A percentile compares a stretch with the other conserved stretches of the same genome.
These are phyloP conservation scores for Rousettus madagascariensis DNA, from an alignment of 2,797 vertebrate genomes.

Conservation along the genomic window DNA sequence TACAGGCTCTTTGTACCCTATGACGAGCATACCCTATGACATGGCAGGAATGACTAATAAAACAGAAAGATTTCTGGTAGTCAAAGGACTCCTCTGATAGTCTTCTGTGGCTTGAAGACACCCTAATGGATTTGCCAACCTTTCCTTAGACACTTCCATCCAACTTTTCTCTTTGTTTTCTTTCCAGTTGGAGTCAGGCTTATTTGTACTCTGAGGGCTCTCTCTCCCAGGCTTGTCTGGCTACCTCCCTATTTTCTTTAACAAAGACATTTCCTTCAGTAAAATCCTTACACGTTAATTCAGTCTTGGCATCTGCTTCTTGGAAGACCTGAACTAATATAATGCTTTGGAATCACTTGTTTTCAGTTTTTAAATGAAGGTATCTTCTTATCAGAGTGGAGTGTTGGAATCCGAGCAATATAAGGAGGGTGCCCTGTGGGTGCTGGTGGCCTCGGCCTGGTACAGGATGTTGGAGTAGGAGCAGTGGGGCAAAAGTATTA, in stretches of 20 bases:
- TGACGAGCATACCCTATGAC: neutral
- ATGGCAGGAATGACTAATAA: neutral
- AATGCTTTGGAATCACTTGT: neutral
- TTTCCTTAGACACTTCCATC: neutral
- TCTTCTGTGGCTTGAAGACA: neutral
- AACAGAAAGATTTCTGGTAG: neutral
- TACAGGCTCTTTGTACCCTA: neutral
- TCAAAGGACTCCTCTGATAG: neutral
- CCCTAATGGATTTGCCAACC: neutral
- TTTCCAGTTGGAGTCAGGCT: neutral
- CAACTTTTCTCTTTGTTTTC: neutral
- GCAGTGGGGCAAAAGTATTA: neutral
- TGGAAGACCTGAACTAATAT: neutral
- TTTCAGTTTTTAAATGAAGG: neutral
- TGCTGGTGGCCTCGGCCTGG: neutral
- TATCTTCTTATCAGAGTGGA: neutral
- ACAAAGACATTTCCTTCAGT: neutral
- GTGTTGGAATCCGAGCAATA: neutral
- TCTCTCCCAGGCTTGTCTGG: neutral
- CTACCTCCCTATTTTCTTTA: neutral
- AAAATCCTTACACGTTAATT: neutral
- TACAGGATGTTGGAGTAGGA: too few species aligned
- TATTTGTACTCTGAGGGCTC: neutral
- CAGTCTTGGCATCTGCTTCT: neutral
- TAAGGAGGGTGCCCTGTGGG: neutral